Evolutionary conservation across 1,140 invertebrate species (phyloP), one percentile per base, ranked within the genome.

Genomic region (Oncopodura yosiiana): DNA sequence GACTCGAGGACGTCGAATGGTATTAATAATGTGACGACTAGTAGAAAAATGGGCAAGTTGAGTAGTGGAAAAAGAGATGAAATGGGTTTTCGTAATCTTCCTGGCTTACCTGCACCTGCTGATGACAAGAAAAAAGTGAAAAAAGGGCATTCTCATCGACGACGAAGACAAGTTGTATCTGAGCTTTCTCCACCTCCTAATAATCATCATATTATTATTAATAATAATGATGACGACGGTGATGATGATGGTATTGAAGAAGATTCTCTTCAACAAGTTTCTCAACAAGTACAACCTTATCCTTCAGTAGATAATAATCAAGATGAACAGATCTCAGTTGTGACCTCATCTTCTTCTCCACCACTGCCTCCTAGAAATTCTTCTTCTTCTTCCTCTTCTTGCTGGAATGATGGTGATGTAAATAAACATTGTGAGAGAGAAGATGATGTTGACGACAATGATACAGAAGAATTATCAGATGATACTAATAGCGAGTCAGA

Each of bases 321-420:
- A 23, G 58, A 55, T 53, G 58, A 52, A 34, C 46, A 52, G 30
- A 53, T 50, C 30, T 49, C 41, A 18, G 27, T 37, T 36, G 44
- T 8, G 16, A 30, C 34, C n/a, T 51, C 41, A 29, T 56, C 58
- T 34, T 56, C 56, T 29, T 57, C 45, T 18, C 45, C 61, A 66
- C 29, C 68, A 68, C 11, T 68, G 66, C 58, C 68, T 68, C 58
- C n/a, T n/a, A n/a, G 69, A 68, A 55, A 58, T 66, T 49, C 61
- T 66, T n/a, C n/a, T n/a, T n/a, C n/a, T n/a, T n/a, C n/a, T n/a
- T n/a, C n/a, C n/a, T n/a, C n/a, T n/a, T 19, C 51, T 34, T 46
- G 44, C n/a, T 71, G 69, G 36, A 70, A 67, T 52, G 69, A 69
- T 42, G 67, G 69, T 32, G 68, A 69, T 51, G 55, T 69, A 23